A percentile compares a stretch with the other conserved stretches of the same genome.
Conservation (phyloP, 2,888 invertebrate species). For the Acronicta psi region DNA sequence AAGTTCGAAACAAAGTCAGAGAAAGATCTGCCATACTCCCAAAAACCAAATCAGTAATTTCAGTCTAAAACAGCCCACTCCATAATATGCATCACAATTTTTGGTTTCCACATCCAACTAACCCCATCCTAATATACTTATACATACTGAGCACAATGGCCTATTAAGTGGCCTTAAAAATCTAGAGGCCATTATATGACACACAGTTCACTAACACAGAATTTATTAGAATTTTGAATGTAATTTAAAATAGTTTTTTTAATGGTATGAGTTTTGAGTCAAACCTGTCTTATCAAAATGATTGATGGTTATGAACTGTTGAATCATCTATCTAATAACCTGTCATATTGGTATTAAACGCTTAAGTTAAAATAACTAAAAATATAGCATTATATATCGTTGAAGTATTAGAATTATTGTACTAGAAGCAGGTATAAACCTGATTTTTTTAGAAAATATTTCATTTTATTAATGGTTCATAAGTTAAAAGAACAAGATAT, state of each 20-base stretch:
- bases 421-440: background rate
- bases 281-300: conserved; percentile 37
- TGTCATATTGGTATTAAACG: conserved; percentile 36
- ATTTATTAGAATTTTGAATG: background rate
- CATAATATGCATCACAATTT: no score
- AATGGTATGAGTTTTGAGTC: conserved; percentile 21
- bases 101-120: no score
- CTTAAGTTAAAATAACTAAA: conserved; percentile 17
- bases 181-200: background rate
- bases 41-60: no score
- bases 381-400: conserved; percentile 13
- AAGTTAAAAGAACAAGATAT: no score
- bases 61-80: no score
- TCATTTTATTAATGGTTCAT: no score
- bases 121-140: no score
- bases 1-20: no score
- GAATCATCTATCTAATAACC: conserved; percentile 43
- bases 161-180: background rate
- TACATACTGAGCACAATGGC: no score
- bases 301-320: conserved; percentile 40
- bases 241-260: conserved; percentile 27
- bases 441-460: no score
- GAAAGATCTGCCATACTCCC: no score
- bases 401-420: background rate
- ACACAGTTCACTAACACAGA: conserved; percentile 2